Evolutionary conservation across 1,140 invertebrate species (phyloP), one percentile per base, ranked within the genome.

Genomic region (Sminthurinus signatus): DNA sequence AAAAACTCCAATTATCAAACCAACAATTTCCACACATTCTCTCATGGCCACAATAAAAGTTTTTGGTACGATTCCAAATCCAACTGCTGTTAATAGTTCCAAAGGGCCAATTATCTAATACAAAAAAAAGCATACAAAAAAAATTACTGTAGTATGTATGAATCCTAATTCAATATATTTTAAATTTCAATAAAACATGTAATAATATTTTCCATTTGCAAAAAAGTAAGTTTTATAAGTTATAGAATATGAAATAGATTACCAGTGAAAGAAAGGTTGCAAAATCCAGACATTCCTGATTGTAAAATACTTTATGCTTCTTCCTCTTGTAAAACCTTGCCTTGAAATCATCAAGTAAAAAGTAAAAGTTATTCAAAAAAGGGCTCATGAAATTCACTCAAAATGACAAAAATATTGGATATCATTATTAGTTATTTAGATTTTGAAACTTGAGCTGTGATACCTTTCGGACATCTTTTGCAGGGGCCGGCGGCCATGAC

Each of bases 391-490:
- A n/a, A 42, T 42, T 42, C 10, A n/a, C n/a, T 42, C 10, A n/a
- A n/a, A 42, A 42, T 42, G n/a, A 42, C n/a, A 48, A 48, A 19
- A 48, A 12, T 19, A 14, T 10, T 10, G 8, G 8, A 10, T 42
- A 42, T 19, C 17, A 32, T 27, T 32, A 15, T 25, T 14, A 15
- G 8, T 12, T 50, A 12, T 25, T 50, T 10, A 10, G 19, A 12
- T 10, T 50, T 10, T 5, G 5, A 50, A 50, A 5, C 5, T 50
- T 50, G 5, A 10, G 36, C 15, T 10, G 15, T 17, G 4, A 15
- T 12, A 57, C 55, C 31, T 57, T 57, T 43, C 25, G 31, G 17
- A 57, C 31, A 57, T 57, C 55, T 42, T 31, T 57, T 31, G 55
- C 17, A 8, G 55, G 55, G 12, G n/a, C 12, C 2, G 55, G 55